A percentile compares a stretch with the other conserved stretches of the same genome.
Conservation (phyloP, 2,113 vertebrate species). For the Urocolius indicus region DNA sequence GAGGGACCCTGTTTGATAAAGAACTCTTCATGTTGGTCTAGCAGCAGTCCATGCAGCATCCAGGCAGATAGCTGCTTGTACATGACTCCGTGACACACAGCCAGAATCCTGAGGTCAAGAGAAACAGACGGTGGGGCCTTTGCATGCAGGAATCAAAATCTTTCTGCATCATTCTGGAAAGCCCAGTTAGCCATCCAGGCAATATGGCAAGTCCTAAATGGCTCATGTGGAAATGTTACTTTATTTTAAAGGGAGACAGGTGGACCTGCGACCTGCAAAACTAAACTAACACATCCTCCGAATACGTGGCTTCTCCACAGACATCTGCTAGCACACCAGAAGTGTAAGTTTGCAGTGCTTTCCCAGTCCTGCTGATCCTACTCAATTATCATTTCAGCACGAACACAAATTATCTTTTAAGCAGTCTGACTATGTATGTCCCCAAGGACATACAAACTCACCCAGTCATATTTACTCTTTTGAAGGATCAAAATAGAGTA, state of each 20-base stretch:
- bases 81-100: conserved; percentile 96
- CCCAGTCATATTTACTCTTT: background rate
- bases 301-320: background rate
- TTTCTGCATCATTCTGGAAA: background rate
- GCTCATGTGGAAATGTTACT: background rate
- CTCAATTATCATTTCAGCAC: background rate
- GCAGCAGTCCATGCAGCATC: conserved; percentile 95
- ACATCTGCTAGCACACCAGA: background rate
- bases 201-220: background rate
- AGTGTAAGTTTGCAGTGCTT: background rate
- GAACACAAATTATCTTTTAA: background rate
- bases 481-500: background rate
- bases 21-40: conserved; percentile 97
- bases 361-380: background rate
- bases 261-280: background rate
- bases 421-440: background rate
- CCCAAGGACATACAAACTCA: background rate
- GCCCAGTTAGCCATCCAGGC: background rate
- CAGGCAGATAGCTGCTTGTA: conserved; percentile 98
- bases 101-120: conserved; percentile 85
- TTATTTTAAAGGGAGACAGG: background rate
- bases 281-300: background rate
- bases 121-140: background rate
- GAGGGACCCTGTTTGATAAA: conserved; percentile 95
- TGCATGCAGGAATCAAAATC: background rate